Evolutionary conservation across 2,797 vertebrate species (phyloP).

Genomic region (Odontamblyopus lacepedii): DNA sequence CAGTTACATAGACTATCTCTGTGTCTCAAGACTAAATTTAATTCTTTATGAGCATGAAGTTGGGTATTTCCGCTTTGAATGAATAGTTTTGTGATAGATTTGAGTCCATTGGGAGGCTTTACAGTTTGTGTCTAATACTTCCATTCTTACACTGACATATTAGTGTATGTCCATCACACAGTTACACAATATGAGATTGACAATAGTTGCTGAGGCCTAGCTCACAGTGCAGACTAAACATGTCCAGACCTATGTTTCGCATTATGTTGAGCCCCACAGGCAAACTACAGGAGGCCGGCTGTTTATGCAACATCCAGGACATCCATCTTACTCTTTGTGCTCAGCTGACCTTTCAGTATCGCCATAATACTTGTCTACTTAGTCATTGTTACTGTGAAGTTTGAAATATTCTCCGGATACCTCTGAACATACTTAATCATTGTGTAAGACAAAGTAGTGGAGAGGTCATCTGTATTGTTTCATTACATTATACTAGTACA

Average conservation of each 20-base stretch:
- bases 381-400: not conserved
- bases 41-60: too few species aligned
- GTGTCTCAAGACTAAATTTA: too few species aligned
- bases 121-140: not conserved
- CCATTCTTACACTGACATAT: not conserved
- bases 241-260: conserved; percentile 37
- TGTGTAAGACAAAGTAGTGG: not conserved
- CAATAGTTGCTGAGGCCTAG: conserved; percentile 20
- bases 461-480: not conserved
- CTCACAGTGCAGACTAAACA: conserved; percentile 46
- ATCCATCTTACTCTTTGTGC: conserved; percentile 13
- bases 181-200: conserved; percentile 39
- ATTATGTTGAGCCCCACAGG: conserved; percentile 19
- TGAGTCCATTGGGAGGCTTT: not conserved
- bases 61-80: too few species aligned
- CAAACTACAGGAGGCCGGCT: conserved; percentile 17
- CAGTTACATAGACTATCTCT: too few species aligned
- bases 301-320: conserved; percentile 12
- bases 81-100: too few species aligned
- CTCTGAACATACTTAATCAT: not conserved
- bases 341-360: conserved; percentile 10
- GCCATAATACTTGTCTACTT: not conserved
- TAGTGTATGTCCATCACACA: conserved; percentile 5
- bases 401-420: not conserved
- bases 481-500: not conserved